Base-by-base conservation (phyloP, 2,888 invertebrate species). In the Tholera decimalis region DNA sequence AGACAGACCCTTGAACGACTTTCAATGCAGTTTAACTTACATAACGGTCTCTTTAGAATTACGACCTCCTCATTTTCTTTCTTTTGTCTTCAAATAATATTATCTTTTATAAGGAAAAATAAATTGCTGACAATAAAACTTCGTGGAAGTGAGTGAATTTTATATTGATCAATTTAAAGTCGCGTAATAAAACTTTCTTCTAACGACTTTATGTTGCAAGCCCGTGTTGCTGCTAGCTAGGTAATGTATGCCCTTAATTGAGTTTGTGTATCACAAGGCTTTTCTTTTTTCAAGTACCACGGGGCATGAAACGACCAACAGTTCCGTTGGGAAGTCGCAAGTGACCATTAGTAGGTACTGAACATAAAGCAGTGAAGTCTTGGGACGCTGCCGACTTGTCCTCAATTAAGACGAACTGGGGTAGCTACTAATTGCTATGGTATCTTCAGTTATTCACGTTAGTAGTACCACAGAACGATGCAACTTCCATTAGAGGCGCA, bases 361-460 rank as follows among this genome's bases (percentile, higher is more conserved):
- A 50, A 76, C 78, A 82, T 83, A 81, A 84, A 83, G 73, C 72
- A 73, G 78, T 58, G 79, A 77, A 80, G 82, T 77, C 56, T 75
- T 71, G 72, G 70, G 69, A 73, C 70, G 79, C 69, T 79, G 71
- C 77, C 79, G 67, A 74, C 79, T 85, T 85, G 79, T 77, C 78
- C 81, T 84, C 82, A 88, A 88, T 87, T 88, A 79, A 81, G 79
- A 71, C 71, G 66, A 55, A 72, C 68, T 49, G 70, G 76, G 82
- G 80, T 73, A 72, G 69, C 84, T 80, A 82, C 85, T 87, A 88
- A 90, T 91, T 88, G 86, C 85, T 83, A 83, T 85, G 76, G 79
- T 86, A 86, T 91, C 88, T 88, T 90, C 89, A 89, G 86, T 86
- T 87, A 86, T 85, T 88, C 78, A 82, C 83, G 81, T 80, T 83